Base-by-base conservation (phyloP, 2,113 vertebrate genomes). In the Choloepus hoffmanni region DNA sequence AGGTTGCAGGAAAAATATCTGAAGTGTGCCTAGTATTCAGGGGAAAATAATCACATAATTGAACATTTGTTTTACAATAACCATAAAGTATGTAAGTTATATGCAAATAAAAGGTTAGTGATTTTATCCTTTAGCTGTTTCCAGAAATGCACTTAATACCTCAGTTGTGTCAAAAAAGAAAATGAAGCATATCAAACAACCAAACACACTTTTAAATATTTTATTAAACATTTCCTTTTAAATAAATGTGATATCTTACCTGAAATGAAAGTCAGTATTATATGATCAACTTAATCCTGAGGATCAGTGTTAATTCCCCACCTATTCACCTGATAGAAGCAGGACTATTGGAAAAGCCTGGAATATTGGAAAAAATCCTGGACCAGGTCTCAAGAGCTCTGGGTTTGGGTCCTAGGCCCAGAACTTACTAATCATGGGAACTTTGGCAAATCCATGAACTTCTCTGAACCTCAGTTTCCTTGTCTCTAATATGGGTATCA, bases 151-250 rank as follows among this genome's bases (percentile, higher is more conserved):
- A 90, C 82, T 74, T 12, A 91, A 73, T 16, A 76, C 18, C 36
- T 92, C 48, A n/a, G 7, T 53, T 85, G 26, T 55, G 11, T 74
- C 67, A 85, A 89, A 92, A 85, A 92, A 86, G 33, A 84, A 91
- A 92, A 1, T 5, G 23, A 40, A 89, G 36, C 21, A 36, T 78
- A 76, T 43, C 60, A 84, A 24, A 62, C 2, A 86, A 94, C 13
- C 40, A 96, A 94, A 73, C 24, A 87, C 8, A 83, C 24, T 43
- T 95, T 95, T 95, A 78, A 79, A 72, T 89, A 89, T 53, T 90
- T 84, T 85, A 96, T 72, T 82, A 74, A 78, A 92, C 62, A 14
- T 30, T 55, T 86, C 12, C 6, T 88, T 95, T 89, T 30, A 94
- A 50, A 43, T 55, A 8, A 76, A 0, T 77, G 5, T 48, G 21